phyloP scores from a whole-genome alignment of 2,888 invertebrate genomes.

The Drosophila limbata region DNA sequence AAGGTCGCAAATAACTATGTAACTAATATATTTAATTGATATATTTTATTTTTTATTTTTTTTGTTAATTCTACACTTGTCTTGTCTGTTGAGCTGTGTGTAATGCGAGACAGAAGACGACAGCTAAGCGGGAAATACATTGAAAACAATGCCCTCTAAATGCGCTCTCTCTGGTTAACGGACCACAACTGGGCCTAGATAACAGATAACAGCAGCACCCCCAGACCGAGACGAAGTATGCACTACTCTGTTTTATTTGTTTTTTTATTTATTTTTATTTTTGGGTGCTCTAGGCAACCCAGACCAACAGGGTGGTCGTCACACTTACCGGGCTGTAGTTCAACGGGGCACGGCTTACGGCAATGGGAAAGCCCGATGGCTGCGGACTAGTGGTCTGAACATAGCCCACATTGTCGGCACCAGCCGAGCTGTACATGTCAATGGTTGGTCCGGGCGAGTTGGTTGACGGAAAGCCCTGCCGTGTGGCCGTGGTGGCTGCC shows the following conservation, averaged over 20 bases:
- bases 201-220: constrained; percentile 29
- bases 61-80: constrained; percentile 18
- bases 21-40: constrained; percentile 31
- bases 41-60: constrained; percentile 10
- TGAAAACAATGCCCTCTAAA: constrained; percentile 12
- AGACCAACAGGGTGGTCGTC: neutral
- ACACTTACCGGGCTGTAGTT: constrained; percentile 96
- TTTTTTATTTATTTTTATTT: neutral
- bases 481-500: constrained; percentile 89
- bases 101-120: constrained; percentile 23
- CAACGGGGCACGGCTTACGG: constrained; percentile 96
- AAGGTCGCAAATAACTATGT: constrained; percentile 70
- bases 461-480: constrained; percentile 94
- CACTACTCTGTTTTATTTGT: constrained; percentile 8
- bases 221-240: constrained; percentile 30
- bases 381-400: constrained; percentile 99
- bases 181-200: constrained; percentile 43
- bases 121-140: constrained; percentile 26
- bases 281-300: neutral
- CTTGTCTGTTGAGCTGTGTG: constrained; percentile 24
- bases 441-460: constrained; percentile 96
- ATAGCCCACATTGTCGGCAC: constrained; percentile 95
- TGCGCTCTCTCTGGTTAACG: constrained; percentile 23
- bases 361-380: constrained; percentile 97
- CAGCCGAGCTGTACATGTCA: constrained; percentile 96